phyloP scores from a whole-genome alignment of 2,113 vertebrate species.

The Ifrita kowaldi region DNA sequence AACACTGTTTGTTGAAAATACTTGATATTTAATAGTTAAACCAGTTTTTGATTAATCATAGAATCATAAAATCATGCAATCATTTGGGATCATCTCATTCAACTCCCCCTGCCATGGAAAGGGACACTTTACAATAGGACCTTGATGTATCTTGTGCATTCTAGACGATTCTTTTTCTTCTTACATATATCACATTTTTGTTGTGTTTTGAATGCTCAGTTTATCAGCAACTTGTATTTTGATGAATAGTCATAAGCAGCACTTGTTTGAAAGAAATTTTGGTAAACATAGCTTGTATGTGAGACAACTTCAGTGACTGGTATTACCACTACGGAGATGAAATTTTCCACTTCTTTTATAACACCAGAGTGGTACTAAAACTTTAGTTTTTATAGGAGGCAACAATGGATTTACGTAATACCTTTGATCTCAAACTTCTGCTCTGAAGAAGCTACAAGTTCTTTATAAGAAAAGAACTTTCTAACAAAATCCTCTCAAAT shows the following conservation, averaged over 20 bases:
- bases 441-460: background rate
- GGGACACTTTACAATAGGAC: background rate
- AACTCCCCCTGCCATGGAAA: accelerated
- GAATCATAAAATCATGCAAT: accelerated
- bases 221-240: background rate
- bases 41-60: background rate
- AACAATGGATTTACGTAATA: background rate
- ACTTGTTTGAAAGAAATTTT: background rate
- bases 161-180: background rate
- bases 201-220: background rate
- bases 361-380: background rate
- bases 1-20: background rate
- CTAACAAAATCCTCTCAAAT: background rate
- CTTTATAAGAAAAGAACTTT: background rate
- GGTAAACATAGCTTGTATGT: background rate
- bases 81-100: background rate
- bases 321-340: background rate
- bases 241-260: background rate
- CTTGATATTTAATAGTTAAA: background rate
- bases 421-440: background rate
- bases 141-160: background rate
- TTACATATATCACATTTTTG: background rate
- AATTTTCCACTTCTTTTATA: background rate
- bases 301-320: background rate
- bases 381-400: background rate